Percentiles rank a stretch among this genome's conserved stretches.
These are phyloP conservation scores for Nephrotoma flavescens DNA, from an alignment of 2,888 invertebrate genomes.

Conservation along the genomic window DNA sequence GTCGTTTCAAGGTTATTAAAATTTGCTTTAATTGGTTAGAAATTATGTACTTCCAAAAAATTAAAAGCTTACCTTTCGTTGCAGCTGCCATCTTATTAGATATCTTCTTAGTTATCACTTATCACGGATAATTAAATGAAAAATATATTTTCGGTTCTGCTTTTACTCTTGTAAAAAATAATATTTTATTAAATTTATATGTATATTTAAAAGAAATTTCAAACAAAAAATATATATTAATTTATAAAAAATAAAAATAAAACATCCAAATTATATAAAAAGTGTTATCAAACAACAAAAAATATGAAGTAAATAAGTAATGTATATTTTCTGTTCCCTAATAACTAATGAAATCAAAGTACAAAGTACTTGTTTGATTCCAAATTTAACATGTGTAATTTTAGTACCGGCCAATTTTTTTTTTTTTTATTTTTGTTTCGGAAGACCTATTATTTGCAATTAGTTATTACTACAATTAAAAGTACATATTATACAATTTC, in stretches of 20 bases:
- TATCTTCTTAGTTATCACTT: background rate
- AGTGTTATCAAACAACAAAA: background rate
- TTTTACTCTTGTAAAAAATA: background rate
- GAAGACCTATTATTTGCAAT: background rate
- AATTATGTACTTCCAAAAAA: background rate
- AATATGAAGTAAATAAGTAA: background rate
- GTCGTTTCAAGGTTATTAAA: background rate
- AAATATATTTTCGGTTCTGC: background rate
- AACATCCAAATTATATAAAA: background rate
- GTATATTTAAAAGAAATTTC: background rate
- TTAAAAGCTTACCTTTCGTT: background rate
- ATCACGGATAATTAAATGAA: background rate
- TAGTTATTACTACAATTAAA: background rate
- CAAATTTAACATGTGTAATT: background rate
- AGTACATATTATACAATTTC: background rate
- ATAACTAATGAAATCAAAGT: background rate
- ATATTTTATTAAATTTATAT: background rate
- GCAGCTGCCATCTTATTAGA: background rate
- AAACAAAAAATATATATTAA: background rate
- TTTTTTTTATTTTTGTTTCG: background rate
- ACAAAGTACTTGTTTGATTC: background rate
- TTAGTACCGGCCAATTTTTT: background rate
- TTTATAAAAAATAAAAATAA: background rate
- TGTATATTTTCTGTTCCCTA: background rate
- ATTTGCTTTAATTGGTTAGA: background rate